Percentiles rank a stretch among this genome's conserved stretches.
These are phyloP conservation scores for Chouioia cunea DNA, from an alignment of 2,888 invertebrate species.

Conservation along the genomic window DNA sequence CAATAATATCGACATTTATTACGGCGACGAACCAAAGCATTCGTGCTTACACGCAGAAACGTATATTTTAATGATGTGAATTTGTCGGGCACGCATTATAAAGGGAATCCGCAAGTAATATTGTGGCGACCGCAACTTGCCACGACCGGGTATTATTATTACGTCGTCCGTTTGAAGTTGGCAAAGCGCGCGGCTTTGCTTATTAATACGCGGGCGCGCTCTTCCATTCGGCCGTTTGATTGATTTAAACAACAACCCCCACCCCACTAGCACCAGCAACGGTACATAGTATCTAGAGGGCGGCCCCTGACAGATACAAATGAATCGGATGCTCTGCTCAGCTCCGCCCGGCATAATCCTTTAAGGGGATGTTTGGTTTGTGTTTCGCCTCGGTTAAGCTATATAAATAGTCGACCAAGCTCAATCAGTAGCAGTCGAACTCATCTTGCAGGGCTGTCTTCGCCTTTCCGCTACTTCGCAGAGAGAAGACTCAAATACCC, in stretches of 20 bases:
- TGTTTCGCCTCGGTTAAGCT: slow-evolving; percentile 66
- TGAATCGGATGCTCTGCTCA: slow-evolving; percentile 62
- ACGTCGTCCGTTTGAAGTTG: slow-evolving; percentile 43
- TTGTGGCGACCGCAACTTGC: not conserved
- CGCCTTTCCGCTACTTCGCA: too few relatives aligned
- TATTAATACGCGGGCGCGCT: slow-evolving; percentile 35
- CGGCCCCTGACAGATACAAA: slow-evolving; percentile 64
- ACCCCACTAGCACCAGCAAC: not conserved
- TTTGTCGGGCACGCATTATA: slow-evolving; percentile 19
- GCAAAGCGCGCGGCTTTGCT: slow-evolving; percentile 38
- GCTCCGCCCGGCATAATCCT: slow-evolving; percentile 63
- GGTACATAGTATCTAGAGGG: too few relatives aligned
- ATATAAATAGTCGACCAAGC: slow-evolving; percentile 66
- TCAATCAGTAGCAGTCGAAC: slow-evolving; percentile 62
- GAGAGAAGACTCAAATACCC: too few relatives aligned
- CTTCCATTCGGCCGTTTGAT: slow-evolving; percentile 59
- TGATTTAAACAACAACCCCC: slow-evolving; percentile 61
- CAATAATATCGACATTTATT: too few relatives aligned
- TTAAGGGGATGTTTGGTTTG: slow-evolving; percentile 65
- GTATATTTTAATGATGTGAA: slow-evolving; percentile 41
- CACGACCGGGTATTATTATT: slow-evolving; percentile 30
- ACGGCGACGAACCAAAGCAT: too few relatives aligned
- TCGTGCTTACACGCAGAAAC: slow-evolving; percentile 1
- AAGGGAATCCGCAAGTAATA: not conserved
- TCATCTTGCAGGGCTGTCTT: slow-evolving; percentile 5